These are phyloP conservation scores for Rousettus leschenaultii DNA, from an alignment of 2,113 vertebrate species.

Conservation along the genomic window DNA sequence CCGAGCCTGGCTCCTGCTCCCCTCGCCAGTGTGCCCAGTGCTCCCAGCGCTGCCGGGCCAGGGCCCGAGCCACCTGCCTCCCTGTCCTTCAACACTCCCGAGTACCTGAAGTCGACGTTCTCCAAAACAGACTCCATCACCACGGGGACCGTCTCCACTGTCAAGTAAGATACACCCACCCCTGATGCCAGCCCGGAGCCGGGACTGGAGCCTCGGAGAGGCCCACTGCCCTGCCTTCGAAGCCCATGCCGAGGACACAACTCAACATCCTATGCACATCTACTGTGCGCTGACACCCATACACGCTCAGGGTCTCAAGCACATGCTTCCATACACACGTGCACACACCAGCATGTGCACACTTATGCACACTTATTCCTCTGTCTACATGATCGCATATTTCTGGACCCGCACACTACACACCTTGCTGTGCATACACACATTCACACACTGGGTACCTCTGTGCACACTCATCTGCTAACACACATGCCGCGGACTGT, in stretches of 20 bases:
- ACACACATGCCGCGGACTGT: rapidly evolving
- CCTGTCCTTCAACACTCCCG: conserved; percentile 91
- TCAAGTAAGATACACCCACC: conserved; percentile 89
- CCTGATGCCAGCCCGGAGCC: neutral
- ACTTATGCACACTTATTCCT: neutral
- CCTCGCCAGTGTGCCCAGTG: conserved; percentile 85
- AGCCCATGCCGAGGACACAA: neutral
- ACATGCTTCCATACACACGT: rapidly evolving
- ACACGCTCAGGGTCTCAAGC: neutral
- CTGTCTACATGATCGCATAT: rapidly evolving
- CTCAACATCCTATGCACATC: neutral
- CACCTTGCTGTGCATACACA: rapidly evolving
- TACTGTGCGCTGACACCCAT: neutral
- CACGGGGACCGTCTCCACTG: conserved; percentile 97
- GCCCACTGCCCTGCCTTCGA: neutral
- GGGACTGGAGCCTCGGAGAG: neutral
- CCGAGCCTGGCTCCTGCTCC: conserved; percentile 88
- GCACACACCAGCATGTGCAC: too few relatives aligned
- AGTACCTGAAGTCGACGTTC: conserved; percentile 98
- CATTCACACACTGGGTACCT: neutral
- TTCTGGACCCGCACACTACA: rapidly evolving
- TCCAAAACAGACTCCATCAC: conserved; percentile 99
- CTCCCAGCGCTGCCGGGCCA: conserved; percentile 81
- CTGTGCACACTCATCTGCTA: too few relatives aligned
- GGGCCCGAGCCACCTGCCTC: conserved; percentile 90